Evolutionary conservation across 2,888 invertebrate genomes (phyloP).

Genomic region (Sphaerophoria rueppellii): DNA sequence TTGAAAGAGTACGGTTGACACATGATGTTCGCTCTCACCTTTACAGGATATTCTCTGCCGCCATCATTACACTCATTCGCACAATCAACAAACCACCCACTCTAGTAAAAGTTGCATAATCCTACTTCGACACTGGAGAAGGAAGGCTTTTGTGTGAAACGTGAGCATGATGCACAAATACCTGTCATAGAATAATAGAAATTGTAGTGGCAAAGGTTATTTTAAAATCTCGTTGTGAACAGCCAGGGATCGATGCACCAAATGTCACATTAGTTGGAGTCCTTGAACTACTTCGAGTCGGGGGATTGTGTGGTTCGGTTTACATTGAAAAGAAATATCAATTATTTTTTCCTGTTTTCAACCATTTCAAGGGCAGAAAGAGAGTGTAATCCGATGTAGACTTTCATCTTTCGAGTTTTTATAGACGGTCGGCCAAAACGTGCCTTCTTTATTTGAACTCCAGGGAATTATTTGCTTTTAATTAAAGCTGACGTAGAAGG

Average conservation of each 20-base stretch:
- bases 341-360: neutral
- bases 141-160: slow-evolving; percentile 22
- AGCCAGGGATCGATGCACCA: slow-evolving; percentile 54
- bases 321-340: neutral
- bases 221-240: slow-evolving; percentile 46
- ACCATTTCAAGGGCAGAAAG: slow-evolving; percentile 33
- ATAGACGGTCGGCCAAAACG: neutral
- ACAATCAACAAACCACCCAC: slow-evolving; percentile 7
- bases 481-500: neutral
- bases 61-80: slow-evolving; percentile 30
- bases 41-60: slow-evolving; percentile 9
- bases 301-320: slow-evolving; percentile 22
- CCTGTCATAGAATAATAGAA: neutral
- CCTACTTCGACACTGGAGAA: neutral
- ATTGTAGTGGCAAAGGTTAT: neutral
- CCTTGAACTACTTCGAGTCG: slow-evolving; percentile 61
- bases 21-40: slow-evolving; percentile 41
- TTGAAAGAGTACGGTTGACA: slow-evolving; percentile 38
- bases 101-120: slow-evolving; percentile 61
- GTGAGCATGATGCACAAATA: slow-evolving; percentile 26
- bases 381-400: neutral
- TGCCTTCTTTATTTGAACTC: slow-evolving; percentile 25
- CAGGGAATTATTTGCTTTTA: slow-evolving; percentile 10
- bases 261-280: slow-evolving; percentile 51
- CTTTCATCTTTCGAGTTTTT: neutral